Base-by-base conservation (phyloP, 2,797 vertebrate species). In the Poliocrania exsul region DNA sequence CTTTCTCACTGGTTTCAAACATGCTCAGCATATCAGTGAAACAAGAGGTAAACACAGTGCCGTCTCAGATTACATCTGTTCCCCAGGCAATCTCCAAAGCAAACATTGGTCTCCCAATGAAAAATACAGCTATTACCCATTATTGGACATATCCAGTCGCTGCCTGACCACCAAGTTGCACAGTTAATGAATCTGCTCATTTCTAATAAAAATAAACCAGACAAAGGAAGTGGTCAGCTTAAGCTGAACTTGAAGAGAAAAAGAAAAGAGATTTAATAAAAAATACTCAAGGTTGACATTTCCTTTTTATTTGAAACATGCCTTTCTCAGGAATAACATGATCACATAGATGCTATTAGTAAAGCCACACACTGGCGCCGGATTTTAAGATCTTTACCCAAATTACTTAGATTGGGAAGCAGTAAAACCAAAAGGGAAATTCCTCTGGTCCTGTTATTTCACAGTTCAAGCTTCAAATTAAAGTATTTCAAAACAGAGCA, bases 121-220 rank as follows among this genome's bases (percentile, higher is more conserved):
- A 98, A 98, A 98, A 97, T 97, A 97, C 92, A 97, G 95, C 90
- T 96, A 95, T 97, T 95, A 95, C 96, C 97, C 96, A 93, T 97
- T 97, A 97, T 81, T 97, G 96, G 98, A 96, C 93, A 96, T 95
- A 98, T 96, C 98, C 97, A 96, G 97, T 98, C 98, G 78, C 80
- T 95, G 97, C 97, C 97, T 98, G 97, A 97, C 98, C 97, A 97
- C 96, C 78, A 88, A 98, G 96, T 96, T 93, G 97, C 97, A 96
- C 92, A 94, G 97, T 97, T 98, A 98, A 98, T 97, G 98, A 98
- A 98, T 98, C 98, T 97, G 97, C 96, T 98, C 98, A 97, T 98
- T 98, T 98, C 98, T 98, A 99, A 99, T 98, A 98, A 98, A 99
- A 99, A 99, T 98, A 99, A 99, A 99, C 98, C 97, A 95, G 96